These are phyloP conservation scores for Phycodurus eques DNA, from an alignment of 2,113 vertebrate species.

Conservation along the genomic window DNA sequence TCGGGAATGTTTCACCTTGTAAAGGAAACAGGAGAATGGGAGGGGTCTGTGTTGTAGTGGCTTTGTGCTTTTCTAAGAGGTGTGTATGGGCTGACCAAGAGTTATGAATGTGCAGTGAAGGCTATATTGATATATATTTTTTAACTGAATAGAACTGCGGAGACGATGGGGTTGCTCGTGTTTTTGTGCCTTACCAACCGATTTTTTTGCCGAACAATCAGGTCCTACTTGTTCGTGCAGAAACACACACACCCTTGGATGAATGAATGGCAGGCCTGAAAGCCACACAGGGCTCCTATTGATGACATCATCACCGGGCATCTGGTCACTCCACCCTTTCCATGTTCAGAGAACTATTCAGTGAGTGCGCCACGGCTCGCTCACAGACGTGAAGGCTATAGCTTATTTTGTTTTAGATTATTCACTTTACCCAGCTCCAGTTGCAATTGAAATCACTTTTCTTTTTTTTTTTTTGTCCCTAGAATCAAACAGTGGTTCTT, in stretches of 20 bases:
- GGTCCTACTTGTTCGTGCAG: conserved; percentile 11
- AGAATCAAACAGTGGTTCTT: conserved; percentile 23
- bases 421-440: conserved; percentile 49
- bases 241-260: conserved; percentile 43
- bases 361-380: conserved; percentile 29
- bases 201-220: conserved; percentile 33
- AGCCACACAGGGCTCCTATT: conserved; percentile 72
- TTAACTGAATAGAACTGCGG: conserved; percentile 14
- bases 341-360: conserved; percentile 61
- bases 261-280: conserved; percentile 65
- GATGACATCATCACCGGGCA: conserved; percentile 72
- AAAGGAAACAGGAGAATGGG: conserved; percentile 58
- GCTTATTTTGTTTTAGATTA: conserved; percentile 57
- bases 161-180: conserved; percentile 32
- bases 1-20: conserved; percentile 75
- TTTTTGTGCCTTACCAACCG: conserved; percentile 18
- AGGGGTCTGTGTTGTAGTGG: conserved; percentile 36
- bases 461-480: conserved; percentile 29
- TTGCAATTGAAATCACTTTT: conserved; percentile 17
- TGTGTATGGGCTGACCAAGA: conserved; percentile 37
- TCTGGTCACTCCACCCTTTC: conserved; percentile 66
- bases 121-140: conserved; percentile 37
- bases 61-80: conserved; percentile 41
- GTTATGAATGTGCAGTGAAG: conserved; percentile 33
- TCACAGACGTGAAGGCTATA: conserved; percentile 46